Percentiles rank a stretch among this genome's conserved stretches.
phyloP scores from a whole-genome alignment of 1,140 invertebrate genomes.

The Propsilocerus akamusi region DNA sequence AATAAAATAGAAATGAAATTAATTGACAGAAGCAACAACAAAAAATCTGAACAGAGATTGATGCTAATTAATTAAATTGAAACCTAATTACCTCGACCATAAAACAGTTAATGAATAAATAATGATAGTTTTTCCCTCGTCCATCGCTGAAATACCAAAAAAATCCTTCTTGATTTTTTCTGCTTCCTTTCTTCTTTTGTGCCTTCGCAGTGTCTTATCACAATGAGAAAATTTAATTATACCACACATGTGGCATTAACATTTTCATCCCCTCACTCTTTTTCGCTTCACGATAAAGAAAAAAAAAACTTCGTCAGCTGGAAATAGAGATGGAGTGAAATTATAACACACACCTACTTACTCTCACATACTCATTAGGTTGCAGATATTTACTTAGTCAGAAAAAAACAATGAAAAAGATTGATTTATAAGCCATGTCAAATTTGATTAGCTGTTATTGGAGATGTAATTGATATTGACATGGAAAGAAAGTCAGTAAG shows the following conservation, averaged over 20 bases:
- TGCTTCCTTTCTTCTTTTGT: background rate
- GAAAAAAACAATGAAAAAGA: no score
- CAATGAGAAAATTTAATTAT: background rate
- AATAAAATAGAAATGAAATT: background rate
- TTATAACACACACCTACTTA: no score
- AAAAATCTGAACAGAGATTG: background rate
- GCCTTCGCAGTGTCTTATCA: background rate
- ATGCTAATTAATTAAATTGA: conserved; percentile 4
- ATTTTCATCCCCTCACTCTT: no score
- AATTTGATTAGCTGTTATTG: background rate
- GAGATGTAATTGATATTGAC: no score
- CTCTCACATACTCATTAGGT: no score
- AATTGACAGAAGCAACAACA: background rate
- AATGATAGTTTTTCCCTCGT: background rate
- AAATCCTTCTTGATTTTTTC: background rate
- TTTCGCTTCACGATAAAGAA: no score
- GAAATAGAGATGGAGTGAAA: no score
- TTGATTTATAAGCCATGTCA: conserved; percentile 1
- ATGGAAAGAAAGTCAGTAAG: no score
- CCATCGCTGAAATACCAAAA: background rate
- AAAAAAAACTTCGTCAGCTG: no score
- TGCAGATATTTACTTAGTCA: no score
- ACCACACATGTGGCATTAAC: no score
- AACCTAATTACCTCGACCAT: background rate
- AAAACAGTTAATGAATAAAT: conserved; percentile 2